Conservation (phyloP, 1,140 invertebrate genomes). For the Papilio aristodemus region DNA sequence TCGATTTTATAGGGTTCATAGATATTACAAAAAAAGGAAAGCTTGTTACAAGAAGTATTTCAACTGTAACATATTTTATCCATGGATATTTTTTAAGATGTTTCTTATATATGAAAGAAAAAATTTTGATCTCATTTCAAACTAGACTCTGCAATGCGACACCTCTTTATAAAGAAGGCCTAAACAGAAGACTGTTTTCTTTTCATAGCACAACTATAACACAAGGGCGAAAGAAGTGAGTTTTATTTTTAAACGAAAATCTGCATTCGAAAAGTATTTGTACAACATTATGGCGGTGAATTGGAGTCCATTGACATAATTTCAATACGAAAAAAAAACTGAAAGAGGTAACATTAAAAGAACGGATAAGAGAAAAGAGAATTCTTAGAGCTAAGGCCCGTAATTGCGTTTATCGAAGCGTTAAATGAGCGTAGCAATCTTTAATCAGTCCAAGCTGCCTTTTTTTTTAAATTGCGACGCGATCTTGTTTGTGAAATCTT, state of each 20-base stretch:
- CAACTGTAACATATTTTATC: no score
- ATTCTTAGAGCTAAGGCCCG: slow-evolving; percentile 49
- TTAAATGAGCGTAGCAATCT: slow-evolving; percentile 74
- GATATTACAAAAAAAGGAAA: no score
- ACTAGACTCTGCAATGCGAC: slow-evolving; percentile 2
- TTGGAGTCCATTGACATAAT: slow-evolving; percentile 43
- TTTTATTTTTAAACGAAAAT: not conserved
- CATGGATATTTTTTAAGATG: no score
- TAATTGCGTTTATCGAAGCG: slow-evolving; percentile 75
- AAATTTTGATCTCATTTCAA: not conserved
- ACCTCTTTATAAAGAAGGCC: not conserved
- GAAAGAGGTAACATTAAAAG: slow-evolving; percentile 48
- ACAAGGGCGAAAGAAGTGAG: not conserved
- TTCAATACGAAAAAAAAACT: slow-evolving; percentile 42
- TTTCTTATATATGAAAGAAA: no score
- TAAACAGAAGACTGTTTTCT: not conserved
- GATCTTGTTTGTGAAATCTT: slow-evolving; percentile 29
- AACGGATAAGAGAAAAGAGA: slow-evolving; percentile 36
- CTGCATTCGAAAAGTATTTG: not conserved
- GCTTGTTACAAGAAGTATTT: no score
- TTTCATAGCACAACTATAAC: not conserved
- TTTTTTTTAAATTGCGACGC: slow-evolving; percentile 42
- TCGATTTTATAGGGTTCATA: no score
- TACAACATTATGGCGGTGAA: slow-evolving; percentile 6
- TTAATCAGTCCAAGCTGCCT: slow-evolving; percentile 55